These are phyloP conservation scores for Eleutherodactylus coqui DNA, from an alignment of 2,797 vertebrate species.

Conservation along the genomic window DNA sequence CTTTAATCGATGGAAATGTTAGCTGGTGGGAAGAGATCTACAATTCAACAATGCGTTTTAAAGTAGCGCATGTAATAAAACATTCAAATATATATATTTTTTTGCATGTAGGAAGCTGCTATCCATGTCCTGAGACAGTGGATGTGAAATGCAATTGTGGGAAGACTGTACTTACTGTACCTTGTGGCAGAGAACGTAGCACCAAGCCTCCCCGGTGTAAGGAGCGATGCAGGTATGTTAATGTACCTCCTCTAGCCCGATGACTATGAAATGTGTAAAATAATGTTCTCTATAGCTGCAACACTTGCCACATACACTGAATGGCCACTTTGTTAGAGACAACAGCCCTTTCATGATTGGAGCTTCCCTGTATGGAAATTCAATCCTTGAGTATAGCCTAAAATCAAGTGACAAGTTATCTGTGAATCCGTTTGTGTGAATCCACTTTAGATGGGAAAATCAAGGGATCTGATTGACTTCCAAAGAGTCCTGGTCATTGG, in stretches of 20 bases:
- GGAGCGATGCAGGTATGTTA: conserved; percentile 85
- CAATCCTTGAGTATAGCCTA: too few species aligned
- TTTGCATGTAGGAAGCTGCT: conserved; percentile 86
- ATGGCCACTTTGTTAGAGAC: too few species aligned
- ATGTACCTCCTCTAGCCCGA: background rate
- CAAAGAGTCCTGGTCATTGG: too few species aligned
- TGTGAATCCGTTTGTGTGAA: too few species aligned
- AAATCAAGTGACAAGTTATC: too few species aligned
- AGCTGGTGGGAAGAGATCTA: background rate
- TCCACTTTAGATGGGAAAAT: too few species aligned
- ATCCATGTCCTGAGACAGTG: conserved; percentile 89
- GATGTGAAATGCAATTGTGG: conserved; percentile 86
- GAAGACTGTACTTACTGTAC: conserved; percentile 80
- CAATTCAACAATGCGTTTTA: background rate
- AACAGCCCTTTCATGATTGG: too few species aligned
- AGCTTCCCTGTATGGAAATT: too few species aligned
- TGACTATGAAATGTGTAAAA: background rate
- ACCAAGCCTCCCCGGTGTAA: conserved; percentile 91
- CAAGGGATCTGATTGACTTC: too few species aligned
- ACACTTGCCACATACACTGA: background rate
- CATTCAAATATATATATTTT: background rate
- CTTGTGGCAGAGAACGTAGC: conserved; percentile 90
- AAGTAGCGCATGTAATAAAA: too few species aligned
- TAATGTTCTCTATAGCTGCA: background rate
- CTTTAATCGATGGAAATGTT: background rate